Evolutionary conservation across 2,888 invertebrate species (phyloP).

Genomic region (Artemia sinica): DNA sequence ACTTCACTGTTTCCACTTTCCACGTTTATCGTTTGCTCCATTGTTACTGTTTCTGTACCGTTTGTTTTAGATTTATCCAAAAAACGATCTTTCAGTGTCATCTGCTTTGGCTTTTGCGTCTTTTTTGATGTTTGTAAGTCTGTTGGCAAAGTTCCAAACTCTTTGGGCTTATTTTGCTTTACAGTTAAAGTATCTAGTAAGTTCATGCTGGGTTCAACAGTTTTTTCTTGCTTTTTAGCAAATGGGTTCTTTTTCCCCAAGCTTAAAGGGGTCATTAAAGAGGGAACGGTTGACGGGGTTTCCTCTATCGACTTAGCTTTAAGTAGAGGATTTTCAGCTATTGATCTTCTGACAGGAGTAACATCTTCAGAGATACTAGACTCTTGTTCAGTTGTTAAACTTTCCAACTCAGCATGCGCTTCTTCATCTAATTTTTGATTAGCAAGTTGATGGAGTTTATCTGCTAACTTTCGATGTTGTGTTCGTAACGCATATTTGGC

Average conservation of each 20-base stretch:
- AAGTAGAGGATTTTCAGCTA: constrained; percentile 11
- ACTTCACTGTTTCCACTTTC: not conserved
- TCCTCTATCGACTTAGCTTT: constrained; percentile 13
- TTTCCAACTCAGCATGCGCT: constrained; percentile 24
- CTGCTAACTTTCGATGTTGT: constrained; percentile 56
- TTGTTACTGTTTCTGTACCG: not conserved
- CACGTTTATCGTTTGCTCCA: not conserved
- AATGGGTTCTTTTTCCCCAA: constrained; percentile 20
- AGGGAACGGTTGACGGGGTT: constrained; percentile 12
- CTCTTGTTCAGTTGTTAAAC: constrained; percentile 23
- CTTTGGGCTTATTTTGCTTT: not conserved
- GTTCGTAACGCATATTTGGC: constrained; percentile 71
- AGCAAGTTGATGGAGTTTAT: constrained; percentile 48
- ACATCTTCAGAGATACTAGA: constrained; percentile 19
- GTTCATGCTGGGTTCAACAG: not conserved
- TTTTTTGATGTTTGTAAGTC: not conserved
- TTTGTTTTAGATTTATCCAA: not conserved
- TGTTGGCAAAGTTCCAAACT: constrained; percentile 8
- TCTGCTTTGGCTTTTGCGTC: not conserved
- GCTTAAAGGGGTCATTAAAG: constrained; percentile 19
- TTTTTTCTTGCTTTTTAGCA: constrained; percentile 16
- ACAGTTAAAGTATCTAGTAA: not conserved
- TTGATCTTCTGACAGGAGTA: constrained; percentile 21
- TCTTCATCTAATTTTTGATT: constrained; percentile 27
- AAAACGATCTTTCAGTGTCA: not conserved